Percentiles rank a stretch among this genome's conserved stretches.
Conservation (phyloP, 2,113 vertebrate species). For the Colossoma macropomum region DNA sequence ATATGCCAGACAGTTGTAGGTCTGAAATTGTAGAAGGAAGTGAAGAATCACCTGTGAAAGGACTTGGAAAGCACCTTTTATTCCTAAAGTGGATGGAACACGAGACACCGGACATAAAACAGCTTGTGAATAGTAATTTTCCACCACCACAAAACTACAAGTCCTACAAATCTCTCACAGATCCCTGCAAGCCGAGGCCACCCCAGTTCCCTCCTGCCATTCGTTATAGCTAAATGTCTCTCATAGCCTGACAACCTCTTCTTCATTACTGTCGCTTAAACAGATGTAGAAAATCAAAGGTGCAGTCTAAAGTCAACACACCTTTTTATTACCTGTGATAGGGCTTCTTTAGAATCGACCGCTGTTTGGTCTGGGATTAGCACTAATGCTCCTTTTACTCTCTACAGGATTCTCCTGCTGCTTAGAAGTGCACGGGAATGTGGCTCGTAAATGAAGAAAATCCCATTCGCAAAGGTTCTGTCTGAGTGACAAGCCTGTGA, state of each 20-base stretch:
- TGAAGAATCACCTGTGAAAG: not conserved
- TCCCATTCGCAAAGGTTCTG: not conserved
- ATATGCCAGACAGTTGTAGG: too few relatives aligned
- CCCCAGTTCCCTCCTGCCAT: not conserved
- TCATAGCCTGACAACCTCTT: not conserved
- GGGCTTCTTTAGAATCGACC: not conserved
- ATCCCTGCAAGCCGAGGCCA: not conserved
- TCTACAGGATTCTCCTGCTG: not conserved
- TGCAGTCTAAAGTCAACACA: not conserved
- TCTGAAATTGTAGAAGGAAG: too few relatives aligned
- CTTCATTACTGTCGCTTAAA: not conserved
- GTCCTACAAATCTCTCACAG: not conserved
- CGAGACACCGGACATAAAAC: not conserved
- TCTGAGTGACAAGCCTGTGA: not conserved
- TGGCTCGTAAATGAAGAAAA: not conserved
- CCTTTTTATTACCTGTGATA: not conserved
- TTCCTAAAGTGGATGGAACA: not conserved
- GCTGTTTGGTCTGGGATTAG: not conserved
- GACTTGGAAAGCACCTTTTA: not conserved
- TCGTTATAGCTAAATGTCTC: not conserved
- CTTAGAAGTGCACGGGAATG: not conserved
- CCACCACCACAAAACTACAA: not conserved
- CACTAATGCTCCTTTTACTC: not conserved
- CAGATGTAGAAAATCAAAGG: constrained; percentile 12
- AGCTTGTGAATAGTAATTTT: not conserved